These are phyloP conservation scores for Zoanthus sociatus DNA, from an alignment of 92 coral and sea anemone genomes.

Conservation along the genomic window DNA sequence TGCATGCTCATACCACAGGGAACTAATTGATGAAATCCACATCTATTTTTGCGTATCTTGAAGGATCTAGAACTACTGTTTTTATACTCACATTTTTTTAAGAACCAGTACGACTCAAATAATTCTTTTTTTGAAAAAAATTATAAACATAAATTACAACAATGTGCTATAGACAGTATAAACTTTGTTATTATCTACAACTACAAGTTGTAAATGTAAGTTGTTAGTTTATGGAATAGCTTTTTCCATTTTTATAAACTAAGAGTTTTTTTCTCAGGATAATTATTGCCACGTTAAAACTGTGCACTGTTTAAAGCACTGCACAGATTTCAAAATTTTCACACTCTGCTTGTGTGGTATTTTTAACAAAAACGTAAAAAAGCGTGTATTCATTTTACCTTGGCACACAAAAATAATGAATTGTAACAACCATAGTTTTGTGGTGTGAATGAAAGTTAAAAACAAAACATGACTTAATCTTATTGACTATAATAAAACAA, in stretches of 20 bases:
- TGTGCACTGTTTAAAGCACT: neutral
- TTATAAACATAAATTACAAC: conserved; percentile 4
- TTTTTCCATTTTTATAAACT: neutral
- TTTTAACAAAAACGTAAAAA: neutral
- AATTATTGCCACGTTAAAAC: neutral
- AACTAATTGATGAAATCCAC: neutral
- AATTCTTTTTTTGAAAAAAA: neutral
- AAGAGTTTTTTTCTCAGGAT: neutral
- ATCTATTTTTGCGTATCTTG: neutral
- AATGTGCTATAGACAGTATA: neutral
- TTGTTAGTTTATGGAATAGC: conserved; percentile 1
- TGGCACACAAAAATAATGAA: neutral
- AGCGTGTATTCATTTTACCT: neutral
- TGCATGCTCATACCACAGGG: neutral
- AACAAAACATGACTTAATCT: neutral
- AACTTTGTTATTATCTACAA: neutral
- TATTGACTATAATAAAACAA: neutral
- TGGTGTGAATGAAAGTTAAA: neutral
- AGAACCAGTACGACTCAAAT: neutral
- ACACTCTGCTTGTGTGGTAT: neutral
- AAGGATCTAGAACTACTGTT: neutral
- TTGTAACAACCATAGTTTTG: neutral
- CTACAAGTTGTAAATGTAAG: neutral
- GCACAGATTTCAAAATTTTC: neutral
- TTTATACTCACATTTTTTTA: neutral